These are phyloP conservation scores for Crotalus helleri DNA, from an alignment of 2,113 vertebrate genomes.

Conservation along the genomic window DNA sequence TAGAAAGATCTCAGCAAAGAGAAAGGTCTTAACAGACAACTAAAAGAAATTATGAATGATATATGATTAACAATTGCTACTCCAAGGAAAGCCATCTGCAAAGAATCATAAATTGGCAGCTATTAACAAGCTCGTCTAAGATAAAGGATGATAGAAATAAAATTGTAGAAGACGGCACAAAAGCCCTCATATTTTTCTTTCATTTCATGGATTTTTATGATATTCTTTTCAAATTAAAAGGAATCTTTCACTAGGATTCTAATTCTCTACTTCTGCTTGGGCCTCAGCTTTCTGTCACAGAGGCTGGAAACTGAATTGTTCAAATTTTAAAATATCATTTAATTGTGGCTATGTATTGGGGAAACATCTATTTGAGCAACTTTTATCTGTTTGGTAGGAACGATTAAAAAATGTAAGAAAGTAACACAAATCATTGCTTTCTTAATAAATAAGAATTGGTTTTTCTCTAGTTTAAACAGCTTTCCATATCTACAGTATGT, in stretches of 20 bases:
- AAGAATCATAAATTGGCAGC: not conserved
- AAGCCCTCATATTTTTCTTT: no score
- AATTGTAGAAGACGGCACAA: not conserved
- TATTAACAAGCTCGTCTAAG: not conserved
- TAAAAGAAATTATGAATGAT: not conserved
- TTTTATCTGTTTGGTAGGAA: not conserved
- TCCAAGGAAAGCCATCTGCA: not conserved
- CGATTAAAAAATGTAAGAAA: not conserved
- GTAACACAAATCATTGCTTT: not conserved
- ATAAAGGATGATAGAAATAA: not conserved
- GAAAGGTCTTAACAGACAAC: not conserved
- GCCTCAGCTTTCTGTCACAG: not conserved
- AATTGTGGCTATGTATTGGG: not conserved
- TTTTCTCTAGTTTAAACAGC: not conserved
- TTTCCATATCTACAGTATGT: not conserved
- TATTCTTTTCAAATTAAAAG: not conserved
- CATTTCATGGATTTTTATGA: not conserved
- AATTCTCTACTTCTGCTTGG: not conserved
- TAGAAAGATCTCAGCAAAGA: not conserved
- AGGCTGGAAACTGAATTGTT: not conserved
- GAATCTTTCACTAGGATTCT: not conserved
- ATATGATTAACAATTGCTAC: not conserved
- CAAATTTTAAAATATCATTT: not conserved
- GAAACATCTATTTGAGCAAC: not conserved
- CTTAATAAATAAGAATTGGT: not conserved